phyloP scores from a whole-genome alignment of 2,888 invertebrate species.

The Magallana nippona region DNA sequence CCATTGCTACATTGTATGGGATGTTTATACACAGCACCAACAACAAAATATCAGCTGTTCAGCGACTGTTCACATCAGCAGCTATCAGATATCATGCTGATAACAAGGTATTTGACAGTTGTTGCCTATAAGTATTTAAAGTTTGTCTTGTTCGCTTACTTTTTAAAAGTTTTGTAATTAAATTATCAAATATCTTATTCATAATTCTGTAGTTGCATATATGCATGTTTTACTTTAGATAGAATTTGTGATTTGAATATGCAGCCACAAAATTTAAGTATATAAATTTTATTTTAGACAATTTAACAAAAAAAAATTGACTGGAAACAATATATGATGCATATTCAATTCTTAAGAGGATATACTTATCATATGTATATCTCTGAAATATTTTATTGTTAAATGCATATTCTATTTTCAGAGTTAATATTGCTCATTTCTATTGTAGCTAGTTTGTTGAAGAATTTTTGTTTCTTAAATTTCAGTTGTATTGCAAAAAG shows the following conservation, averaged over 20 bases:
- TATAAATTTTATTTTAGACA: background rate
- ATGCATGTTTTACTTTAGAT: slow-evolving; percentile 4
- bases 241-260: slow-evolving; percentile 1
- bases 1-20: slow-evolving; percentile 38
- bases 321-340: background rate
- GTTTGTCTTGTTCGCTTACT: slow-evolving; percentile 19
- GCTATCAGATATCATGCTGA: slow-evolving; percentile 38
- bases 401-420: slow-evolving; percentile 1
- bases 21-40: slow-evolving; percentile 36
- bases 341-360: slow-evolving; percentile 12
- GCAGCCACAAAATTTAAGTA: slow-evolving; percentile 1
- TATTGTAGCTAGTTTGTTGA: slow-evolving; percentile 14
- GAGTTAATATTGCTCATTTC: background rate
- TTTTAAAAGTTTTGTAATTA: background rate
- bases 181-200: background rate
- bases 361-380: background rate
- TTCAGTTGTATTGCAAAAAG: slow-evolving; percentile 9
- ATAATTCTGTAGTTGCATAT: background rate
- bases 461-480: background rate
- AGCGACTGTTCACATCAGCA: slow-evolving; percentile 31
- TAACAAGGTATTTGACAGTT: slow-evolving; percentile 34
- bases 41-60: slow-evolving; percentile 15
- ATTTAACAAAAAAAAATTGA: slow-evolving; percentile 1
- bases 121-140: background rate
- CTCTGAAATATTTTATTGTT: background rate